phyloP scores from a whole-genome alignment of 2,797 vertebrate species.

The Netta rufina region DNA sequence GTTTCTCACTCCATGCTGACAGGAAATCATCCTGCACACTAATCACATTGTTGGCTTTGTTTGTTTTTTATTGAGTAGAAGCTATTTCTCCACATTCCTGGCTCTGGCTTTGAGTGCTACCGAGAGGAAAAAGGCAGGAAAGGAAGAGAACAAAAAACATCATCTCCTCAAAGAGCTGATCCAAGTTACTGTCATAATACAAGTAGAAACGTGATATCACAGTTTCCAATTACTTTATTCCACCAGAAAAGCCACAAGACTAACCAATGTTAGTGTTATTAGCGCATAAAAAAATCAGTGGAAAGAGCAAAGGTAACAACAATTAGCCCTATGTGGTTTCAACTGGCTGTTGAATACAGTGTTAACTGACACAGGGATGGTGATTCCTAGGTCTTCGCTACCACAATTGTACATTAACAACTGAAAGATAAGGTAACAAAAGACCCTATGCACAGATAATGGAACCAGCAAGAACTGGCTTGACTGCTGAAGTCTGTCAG shows the following conservation, averaged over 20 bases:
- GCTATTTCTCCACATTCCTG: background rate
- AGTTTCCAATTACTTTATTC: background rate
- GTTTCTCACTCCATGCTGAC: background rate
- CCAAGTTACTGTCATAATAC: background rate
- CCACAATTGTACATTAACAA: no score
- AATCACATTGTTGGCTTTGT: background rate
- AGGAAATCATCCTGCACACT: background rate
- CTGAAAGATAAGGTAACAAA: no score
- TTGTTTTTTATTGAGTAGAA: background rate
- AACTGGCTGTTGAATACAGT: background rate
- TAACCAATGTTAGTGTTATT: background rate
- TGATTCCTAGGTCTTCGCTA: no score
- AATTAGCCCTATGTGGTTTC: background rate
- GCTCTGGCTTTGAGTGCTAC: background rate
- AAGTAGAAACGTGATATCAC: background rate
- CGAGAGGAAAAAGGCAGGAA: background rate
- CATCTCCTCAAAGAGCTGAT: background rate
- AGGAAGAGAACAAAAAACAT: background rate
- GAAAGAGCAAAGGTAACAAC: background rate
- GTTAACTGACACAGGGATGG: no score
- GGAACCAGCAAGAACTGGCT: no score
- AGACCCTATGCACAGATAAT: no score
- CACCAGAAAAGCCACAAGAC: background rate
- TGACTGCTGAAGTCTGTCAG: no score
- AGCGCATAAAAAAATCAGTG: background rate